Percentiles rank a stretch among this genome's conserved stretches.
Evolutionary conservation across 2,888 invertebrate genomes (phyloP).

Genomic region (Carterocephalus palaemon): DNA sequence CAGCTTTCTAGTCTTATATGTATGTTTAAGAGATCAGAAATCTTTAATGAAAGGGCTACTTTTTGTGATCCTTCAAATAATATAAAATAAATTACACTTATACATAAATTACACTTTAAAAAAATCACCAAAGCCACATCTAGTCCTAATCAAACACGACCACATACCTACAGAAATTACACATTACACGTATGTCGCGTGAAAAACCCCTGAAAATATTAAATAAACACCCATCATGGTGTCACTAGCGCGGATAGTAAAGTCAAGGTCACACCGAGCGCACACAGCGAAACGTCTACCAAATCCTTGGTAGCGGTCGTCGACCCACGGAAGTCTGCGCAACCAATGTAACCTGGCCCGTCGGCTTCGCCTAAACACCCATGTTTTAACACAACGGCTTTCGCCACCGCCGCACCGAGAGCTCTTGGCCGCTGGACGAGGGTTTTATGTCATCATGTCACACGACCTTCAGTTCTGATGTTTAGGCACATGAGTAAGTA

Average conservation of each 20-base stretch:
- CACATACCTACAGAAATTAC: no score
- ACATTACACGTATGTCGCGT: no score
- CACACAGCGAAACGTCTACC: conserved; percentile 55
- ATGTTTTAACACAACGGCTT: conserved; percentile 31
- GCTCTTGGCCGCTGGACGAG: conserved; percentile 38
- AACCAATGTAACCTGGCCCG: conserved; percentile 48
- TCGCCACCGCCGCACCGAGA: conserved; percentile 15
- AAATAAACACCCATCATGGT: conserved; percentile 34
- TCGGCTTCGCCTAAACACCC: conserved; percentile 46
- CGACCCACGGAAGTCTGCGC: conserved; percentile 66
- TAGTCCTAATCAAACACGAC: no score
- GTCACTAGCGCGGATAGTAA: conserved; percentile 55
- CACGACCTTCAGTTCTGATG: conserved; percentile 58
- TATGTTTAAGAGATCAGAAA: no score
- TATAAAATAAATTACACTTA: no score
- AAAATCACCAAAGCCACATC: no score
- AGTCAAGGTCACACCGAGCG: conserved; percentile 63
- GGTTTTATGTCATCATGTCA: conserved; percentile 65
- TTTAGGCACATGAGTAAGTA: no score
- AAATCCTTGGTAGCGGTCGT: conserved; percentile 68
- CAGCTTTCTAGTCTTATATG: no score
- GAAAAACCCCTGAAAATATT: conserved; percentile 32
- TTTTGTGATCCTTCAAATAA: no score
- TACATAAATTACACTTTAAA: no score
- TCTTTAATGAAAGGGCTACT: no score